Evolutionary conservation across 2,888 invertebrate species (phyloP).

Genomic region (Pammene fasciana): DNA sequence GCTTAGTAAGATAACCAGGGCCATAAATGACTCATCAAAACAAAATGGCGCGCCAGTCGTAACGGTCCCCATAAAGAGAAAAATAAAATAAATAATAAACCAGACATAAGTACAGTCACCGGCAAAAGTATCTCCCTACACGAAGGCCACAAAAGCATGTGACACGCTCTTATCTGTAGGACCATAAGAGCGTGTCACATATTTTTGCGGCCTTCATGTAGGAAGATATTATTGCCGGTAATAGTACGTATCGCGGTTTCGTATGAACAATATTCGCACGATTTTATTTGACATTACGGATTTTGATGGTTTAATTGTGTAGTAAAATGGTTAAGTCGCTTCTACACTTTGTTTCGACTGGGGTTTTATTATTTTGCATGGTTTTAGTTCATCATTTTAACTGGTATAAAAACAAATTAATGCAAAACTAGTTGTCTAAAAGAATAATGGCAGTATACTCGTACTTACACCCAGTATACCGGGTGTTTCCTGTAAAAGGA

Average conservation of each 20-base stretch:
- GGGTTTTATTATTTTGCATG: background rate
- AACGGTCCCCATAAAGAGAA: constrained; percentile 33
- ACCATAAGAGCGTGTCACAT: no score
- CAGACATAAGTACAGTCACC: no score
- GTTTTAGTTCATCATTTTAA: background rate
- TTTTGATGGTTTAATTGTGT: constrained; percentile 21
- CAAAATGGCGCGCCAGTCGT: constrained; percentile 35
- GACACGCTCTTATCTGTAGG: no score
- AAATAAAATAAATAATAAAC: constrained; percentile 37
- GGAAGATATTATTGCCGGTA: no score
- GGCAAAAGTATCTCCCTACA: no score
- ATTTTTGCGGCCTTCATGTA: no score
- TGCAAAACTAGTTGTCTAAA: no score
- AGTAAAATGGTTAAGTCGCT: constrained; percentile 7
- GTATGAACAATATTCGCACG: constrained; percentile 27
- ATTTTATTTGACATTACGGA: constrained; percentile 23
- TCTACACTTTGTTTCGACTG: background rate
- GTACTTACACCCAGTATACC: no score
- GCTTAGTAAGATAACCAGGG: constrained; percentile 24
- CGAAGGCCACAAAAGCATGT: no score
- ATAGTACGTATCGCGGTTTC: constrained; percentile 11
- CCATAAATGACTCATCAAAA: constrained; percentile 31
- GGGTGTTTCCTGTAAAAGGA: no score
- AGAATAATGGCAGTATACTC: no score
- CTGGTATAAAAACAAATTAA: no score